Conservation (phyloP, 2,888 invertebrate genomes). For the Polyploca ridens region DNA sequence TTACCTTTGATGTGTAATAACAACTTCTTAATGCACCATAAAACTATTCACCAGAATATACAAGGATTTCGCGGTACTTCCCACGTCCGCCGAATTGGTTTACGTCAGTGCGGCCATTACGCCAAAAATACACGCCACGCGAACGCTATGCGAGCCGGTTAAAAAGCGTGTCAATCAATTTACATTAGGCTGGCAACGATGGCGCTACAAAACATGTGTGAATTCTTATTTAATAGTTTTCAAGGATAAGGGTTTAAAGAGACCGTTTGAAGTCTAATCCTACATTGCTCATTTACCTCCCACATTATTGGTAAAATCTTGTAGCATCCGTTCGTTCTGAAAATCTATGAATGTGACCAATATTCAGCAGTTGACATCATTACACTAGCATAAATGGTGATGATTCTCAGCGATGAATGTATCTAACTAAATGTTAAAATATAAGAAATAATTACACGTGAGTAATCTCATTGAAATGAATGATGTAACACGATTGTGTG, state of each 20-base stretch:
- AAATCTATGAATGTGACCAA: too few relatives aligned
- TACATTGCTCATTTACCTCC: too few relatives aligned
- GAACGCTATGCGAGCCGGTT: conserved; percentile 52
- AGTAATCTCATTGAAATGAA: conserved; percentile 7
- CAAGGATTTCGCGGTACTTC: conserved; percentile 66
- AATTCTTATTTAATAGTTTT: conserved; percentile 17
- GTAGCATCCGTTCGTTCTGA: too few relatives aligned
- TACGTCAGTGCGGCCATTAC: conserved; percentile 76
- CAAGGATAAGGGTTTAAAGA: too few relatives aligned
- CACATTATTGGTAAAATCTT: too few relatives aligned
- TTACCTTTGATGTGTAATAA: conserved; percentile 36
- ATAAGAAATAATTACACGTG: background rate
- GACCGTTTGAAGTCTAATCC: too few relatives aligned
- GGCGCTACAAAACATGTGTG: conserved; percentile 47
- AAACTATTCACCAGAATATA: conserved; percentile 55
- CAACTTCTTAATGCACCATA: conserved; percentile 53
- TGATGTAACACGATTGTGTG: conserved; percentile 57
- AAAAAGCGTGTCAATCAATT: conserved; percentile 79
- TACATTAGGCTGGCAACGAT: conserved; percentile 59
- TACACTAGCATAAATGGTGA: background rate
- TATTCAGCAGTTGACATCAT: background rate
- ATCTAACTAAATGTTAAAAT: background rate
- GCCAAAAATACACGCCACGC: conserved; percentile 72
- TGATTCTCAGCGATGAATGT: background rate
- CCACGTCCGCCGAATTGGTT: conserved; percentile 71